Evolutionary conservation across 1,140 invertebrate genomes (phyloP), one percentile per base, ranked within the genome.

Genomic region (Tetramorium parvispinum): DNA sequence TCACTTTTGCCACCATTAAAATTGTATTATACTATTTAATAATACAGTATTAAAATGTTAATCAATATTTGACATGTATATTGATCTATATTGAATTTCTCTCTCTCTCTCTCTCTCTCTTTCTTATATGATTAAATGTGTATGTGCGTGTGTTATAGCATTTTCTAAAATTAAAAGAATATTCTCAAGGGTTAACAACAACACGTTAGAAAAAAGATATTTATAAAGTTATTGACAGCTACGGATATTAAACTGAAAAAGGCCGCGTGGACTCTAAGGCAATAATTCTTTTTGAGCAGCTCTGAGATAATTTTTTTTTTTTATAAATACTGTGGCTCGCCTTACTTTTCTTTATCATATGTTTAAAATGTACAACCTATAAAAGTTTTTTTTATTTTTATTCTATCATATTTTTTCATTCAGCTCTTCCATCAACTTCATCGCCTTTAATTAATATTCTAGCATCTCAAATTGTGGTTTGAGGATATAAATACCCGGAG

Each of bases 391-490:
- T 3, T 49, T 83, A 46, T 71, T 81, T 71, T 55, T 83, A 83
- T 83, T 11, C n/a, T 18, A 32, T 11, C 16, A 10, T 16, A 59
- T 57, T 46, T 13, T 43, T 40, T 32, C 68, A 43, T 59, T 27
- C 49, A 32, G 18, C 5, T 16, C 11, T 55, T 13, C 11, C 13
- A 16, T 10, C 11, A 27, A 37, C n/a, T 71, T 46, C 37, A 81
- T 32, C 10, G 66, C 37, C 37, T 55, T 82, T 82, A 82, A 82
- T 83, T 83, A 83, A 83, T 70, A 59, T 37, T 83, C 57, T 27
- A 75, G 13, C 13, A n/a, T 83, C 68, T 83, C 53, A 55, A 73
- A 75, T 75, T 73, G 18, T 59, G 27, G 24, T 27, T 43, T 1
- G 24, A 55, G 24, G 55, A 73, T 59, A 75, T 83, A 83, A 83